Evolutionary conservation across 2,113 vertebrate species (phyloP).

Genomic region (Silurus meridionalis): DNA sequence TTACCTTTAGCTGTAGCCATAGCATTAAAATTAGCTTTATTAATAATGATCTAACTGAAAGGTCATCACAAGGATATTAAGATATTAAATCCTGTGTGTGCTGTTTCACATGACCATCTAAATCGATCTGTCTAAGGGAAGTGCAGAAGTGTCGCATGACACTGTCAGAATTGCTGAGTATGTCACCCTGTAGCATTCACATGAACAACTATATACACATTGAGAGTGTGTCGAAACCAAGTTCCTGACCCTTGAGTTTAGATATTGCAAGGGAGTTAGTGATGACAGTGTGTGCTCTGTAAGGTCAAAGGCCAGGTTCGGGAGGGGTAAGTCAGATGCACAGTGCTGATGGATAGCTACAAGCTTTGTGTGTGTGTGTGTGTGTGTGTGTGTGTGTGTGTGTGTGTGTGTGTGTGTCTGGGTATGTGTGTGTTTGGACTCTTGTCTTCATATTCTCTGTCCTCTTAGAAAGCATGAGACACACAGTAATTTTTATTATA

Average conservation of each 20-base stretch:
- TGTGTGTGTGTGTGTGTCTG: constrained; percentile 46
- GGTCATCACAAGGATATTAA: not conserved
- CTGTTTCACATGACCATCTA: constrained; percentile 11
- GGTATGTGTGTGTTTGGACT: constrained; percentile 1
- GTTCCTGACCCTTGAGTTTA: constrained; percentile 65
- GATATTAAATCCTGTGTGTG: not conserved
- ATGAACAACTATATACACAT: constrained; percentile 18
- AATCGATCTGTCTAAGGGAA: not conserved
- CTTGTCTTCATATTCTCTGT: not conserved
- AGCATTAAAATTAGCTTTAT: constrained; percentile 2
- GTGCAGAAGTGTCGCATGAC: constrained; percentile 18
- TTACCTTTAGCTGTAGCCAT: not conserved
- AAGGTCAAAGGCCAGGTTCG: constrained; percentile 65
- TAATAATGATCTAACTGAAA: not conserved
- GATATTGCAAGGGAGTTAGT: constrained; percentile 62
- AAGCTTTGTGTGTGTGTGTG: constrained; percentile 57
- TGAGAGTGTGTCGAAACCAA: constrained; percentile 47
- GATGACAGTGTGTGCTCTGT: constrained; percentile 73
- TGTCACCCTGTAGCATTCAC: constrained; percentile 11
- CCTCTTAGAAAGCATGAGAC: not conserved
- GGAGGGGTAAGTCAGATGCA: constrained; percentile 52
- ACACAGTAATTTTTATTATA: not conserved
- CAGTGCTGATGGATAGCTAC: constrained; percentile 62
- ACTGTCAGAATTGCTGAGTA: constrained; percentile 28
- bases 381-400: constrained; percentile 38